phyloP scores from a whole-genome alignment of 2,888 invertebrate species.

The Latrodectus hesperus region DNA sequence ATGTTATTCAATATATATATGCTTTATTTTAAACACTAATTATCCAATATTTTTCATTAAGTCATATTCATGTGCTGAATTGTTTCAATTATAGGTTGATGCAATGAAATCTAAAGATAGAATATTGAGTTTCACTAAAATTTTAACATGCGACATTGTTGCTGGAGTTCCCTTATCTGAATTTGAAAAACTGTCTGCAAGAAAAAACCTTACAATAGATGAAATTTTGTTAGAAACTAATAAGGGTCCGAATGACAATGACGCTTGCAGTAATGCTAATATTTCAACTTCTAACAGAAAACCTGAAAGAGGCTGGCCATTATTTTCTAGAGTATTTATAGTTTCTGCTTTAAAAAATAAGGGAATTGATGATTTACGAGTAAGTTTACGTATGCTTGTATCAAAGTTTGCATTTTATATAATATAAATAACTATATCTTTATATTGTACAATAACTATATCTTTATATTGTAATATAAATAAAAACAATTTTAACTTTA shows the following conservation, averaged over 20 bases:
- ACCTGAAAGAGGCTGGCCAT: conserved; percentile 80
- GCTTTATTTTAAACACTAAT: neutral
- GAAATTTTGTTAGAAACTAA: conserved; percentile 9
- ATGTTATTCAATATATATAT: neutral
- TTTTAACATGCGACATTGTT: conserved; percentile 80
- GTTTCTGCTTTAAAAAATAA: conserved; percentile 88
- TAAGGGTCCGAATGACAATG: conserved; percentile 6
- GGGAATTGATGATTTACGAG: conserved; percentile 84
- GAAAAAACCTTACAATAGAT: conserved; percentile 23
- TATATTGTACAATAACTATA: too few relatives aligned
- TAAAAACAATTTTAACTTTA: too few relatives aligned
- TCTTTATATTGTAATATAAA: too few relatives aligned
- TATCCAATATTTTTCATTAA: too few relatives aligned
- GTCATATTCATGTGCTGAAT: neutral
- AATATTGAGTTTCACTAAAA: conserved; percentile 83
- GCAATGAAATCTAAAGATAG: conserved; percentile 78
- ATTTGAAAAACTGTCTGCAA: neutral
- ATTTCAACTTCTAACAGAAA: conserved; percentile 23
- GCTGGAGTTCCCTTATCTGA: conserved; percentile 71
- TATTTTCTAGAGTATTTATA: conserved; percentile 92
- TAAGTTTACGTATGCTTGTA: neutral
- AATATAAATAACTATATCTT: too few relatives aligned
- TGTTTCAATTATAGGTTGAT: conserved; percentile 80
- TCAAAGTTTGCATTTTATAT: too few relatives aligned
- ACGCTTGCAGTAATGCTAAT: neutral